A percentile compares a stretch with the other conserved stretches of the same genome.
These are phyloP conservation scores for Trichacis sp. DNA, from an alignment of 2,888 invertebrate species.

Conservation along the genomic window DNA sequence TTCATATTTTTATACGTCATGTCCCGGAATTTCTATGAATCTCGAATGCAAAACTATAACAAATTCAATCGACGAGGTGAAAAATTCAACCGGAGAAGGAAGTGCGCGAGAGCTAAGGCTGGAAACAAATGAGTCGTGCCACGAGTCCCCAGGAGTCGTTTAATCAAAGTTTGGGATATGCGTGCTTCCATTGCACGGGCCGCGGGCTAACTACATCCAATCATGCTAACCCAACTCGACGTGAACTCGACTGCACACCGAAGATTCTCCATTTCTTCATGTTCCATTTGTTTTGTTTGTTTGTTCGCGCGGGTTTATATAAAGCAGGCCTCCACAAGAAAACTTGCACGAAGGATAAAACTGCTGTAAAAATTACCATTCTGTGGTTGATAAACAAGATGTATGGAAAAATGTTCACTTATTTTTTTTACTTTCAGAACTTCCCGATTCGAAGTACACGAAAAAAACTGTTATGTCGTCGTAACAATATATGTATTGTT, in stretches of 20 bases:
- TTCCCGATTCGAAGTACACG: too few species aligned
- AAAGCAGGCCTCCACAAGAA: neutral
- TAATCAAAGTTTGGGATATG: conserved; percentile 62
- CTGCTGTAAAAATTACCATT: too few species aligned
- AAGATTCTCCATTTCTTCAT: conserved; percentile 3
- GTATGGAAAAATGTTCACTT: too few species aligned
- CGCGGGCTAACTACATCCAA: conserved; percentile 59
- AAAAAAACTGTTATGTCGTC: too few species aligned
- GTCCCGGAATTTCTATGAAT: too few species aligned
- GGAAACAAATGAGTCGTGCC: conserved; percentile 53
- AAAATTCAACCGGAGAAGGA: conserved; percentile 26
- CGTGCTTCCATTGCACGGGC: conserved; percentile 56
- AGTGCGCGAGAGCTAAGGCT: conserved; percentile 28
- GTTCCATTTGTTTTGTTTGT: conserved; percentile 17
- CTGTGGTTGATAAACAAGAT: too few species aligned
- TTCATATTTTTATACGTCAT: too few species aligned
- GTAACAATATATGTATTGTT: too few species aligned
- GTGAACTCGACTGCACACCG: conserved; percentile 31
- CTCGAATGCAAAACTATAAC: neutral
- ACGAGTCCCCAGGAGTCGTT: conserved; percentile 44
- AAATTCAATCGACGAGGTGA: neutral
- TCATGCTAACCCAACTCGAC: conserved; percentile 55
- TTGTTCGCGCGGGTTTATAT: neutral
- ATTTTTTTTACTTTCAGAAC: too few species aligned
- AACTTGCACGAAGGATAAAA: too few species aligned